Evolutionary conservation across 2,797 vertebrate genomes (phyloP), one percentile per base, ranked within the genome.

Genomic region (Otolemur crassicaudatus): DNA sequence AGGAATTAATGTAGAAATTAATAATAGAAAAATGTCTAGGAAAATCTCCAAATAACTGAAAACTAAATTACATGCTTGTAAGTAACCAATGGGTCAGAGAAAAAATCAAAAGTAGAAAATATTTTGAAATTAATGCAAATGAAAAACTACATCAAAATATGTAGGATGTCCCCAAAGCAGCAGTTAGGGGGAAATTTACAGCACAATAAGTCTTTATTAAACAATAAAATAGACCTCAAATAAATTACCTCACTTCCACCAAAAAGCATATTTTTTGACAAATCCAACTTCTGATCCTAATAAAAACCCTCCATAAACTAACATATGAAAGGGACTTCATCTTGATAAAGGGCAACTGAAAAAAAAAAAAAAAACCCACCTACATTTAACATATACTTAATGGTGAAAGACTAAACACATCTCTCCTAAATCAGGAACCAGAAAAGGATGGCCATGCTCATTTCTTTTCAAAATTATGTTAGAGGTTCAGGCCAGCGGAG

Each of bases 61-160:
- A 79, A 79, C 60, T 37, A 89, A 79, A 63, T 63, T 16, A 25
- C 13, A 63, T 46, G 46, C 2, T 22, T 80, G 6, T 58, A 34
- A 43, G 3, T 88, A 34, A 84, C 22, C 43, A 53, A 80, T 3
- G 4, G 63, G 17, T 34, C 31, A 88, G 76, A 88, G 40, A 34
- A 89, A 49, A 76, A 37, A 20, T 53, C 2, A 77, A 75, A 63
- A 72, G 58, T 11, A 49, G 69, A 76, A 87, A 87, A 91, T 60
- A 80, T 75, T 82, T 25, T 95, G 19, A 91, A 91, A 81, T 67
- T 11, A 87, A 72, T 79, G 65, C 79, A 90, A 94, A 86, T n/a
- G 14, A 76, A 34, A 29, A 53, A 10, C n/a, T 73, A 61, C 14
- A 77, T 56, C 63, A 90, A 79, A 72, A 85, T 63, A 7, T 80